These are phyloP conservation scores for Oreochromis niloticus DNA, from an alignment of 2,113 vertebrate species.

Conservation along the genomic window DNA sequence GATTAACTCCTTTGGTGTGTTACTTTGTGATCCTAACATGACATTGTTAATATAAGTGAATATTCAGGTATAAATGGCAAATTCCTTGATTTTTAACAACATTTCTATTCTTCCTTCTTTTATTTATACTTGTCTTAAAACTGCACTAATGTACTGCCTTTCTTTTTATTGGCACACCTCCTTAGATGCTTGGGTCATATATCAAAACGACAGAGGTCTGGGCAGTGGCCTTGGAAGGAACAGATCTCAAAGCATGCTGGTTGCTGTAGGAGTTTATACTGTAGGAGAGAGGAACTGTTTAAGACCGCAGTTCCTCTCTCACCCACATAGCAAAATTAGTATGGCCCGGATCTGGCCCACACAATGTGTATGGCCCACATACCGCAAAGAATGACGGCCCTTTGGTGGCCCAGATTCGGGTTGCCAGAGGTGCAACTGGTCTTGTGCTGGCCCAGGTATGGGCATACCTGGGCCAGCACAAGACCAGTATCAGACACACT, in stretches of 20 bases:
- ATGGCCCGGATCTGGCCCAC: too few relatives aligned
- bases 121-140: neutral
- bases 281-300: neutral
- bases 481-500: too few relatives aligned
- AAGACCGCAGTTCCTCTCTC: neutral
- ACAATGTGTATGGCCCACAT: too few relatives aligned
- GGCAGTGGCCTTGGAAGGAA: neutral
- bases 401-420: too few relatives aligned
- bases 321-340: too few relatives aligned
- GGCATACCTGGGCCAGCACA: too few relatives aligned
- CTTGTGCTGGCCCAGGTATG: too few relatives aligned
- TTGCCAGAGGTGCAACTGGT: too few relatives aligned
- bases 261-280: neutral
- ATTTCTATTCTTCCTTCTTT: neutral
- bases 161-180: neutral
- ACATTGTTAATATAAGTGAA: neutral
- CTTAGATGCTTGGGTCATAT: neutral
- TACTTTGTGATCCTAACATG: neutral
- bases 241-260: neutral
- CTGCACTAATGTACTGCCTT: neutral
- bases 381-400: too few relatives aligned
- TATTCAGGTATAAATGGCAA: neutral
- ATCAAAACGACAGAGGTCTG: neutral
- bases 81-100: neutral
- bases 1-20: neutral